Conservation (phyloP, 35 echinoderm and acorn worm species). For the Stichopus chloronotus region DNA sequence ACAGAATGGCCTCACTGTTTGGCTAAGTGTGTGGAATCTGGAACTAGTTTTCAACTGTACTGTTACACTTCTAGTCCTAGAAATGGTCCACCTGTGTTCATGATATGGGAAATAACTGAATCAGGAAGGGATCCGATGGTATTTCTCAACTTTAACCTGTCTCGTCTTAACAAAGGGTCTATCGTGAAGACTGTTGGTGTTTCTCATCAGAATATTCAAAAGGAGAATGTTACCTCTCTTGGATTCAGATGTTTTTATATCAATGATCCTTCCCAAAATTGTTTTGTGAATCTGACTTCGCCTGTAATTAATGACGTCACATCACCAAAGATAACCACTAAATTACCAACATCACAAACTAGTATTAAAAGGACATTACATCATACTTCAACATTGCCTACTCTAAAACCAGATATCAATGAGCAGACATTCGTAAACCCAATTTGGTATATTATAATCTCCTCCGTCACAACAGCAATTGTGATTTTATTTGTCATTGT, state of each 20-base stretch:
- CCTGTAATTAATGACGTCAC: background rate
- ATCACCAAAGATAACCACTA: background rate
- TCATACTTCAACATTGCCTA: too few species aligned
- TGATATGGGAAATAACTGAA: background rate
- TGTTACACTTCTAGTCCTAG: background rate
- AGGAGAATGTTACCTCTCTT: background rate
- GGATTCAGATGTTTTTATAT: background rate
- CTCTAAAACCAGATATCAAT: too few species aligned
- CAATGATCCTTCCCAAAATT: background rate
- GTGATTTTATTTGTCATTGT: too few species aligned
- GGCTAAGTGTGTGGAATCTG: background rate
- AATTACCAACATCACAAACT: too few species aligned
- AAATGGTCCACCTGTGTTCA: background rate
- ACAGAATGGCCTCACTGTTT: background rate
- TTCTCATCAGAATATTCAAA: background rate
- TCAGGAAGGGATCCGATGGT: background rate
- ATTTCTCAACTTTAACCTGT: background rate
- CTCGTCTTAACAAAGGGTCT: background rate
- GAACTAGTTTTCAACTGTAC: background rate
- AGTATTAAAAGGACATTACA: too few species aligned
- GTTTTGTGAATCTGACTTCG: background rate
- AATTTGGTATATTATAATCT: too few species aligned
- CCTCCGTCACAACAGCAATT: too few species aligned
- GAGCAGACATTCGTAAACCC: too few species aligned
- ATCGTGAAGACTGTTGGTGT: background rate